Evolutionary conservation across 2,113 vertebrate genomes (phyloP), one percentile per base, ranked within the genome.

Genomic region (Gadus chalcogrammus): DNA sequence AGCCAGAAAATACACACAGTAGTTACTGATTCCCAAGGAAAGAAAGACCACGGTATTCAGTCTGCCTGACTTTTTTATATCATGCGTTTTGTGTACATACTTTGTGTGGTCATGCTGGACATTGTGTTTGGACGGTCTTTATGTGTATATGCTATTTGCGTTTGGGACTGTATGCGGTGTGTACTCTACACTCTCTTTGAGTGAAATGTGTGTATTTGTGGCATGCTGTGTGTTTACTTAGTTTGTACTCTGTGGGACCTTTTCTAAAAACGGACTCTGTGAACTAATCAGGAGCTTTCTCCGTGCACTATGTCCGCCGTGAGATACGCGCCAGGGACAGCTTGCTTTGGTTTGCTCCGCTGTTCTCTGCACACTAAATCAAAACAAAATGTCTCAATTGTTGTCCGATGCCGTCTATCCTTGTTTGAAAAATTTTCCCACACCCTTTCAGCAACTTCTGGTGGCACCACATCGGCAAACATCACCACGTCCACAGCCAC

Each of bases 321-420:
- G 42, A 48, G 42, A 12, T 48, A 5, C 48, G 69, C 1, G 75
- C 56, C 42, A 12, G 42, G 3, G n/a, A 1, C 35, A 48, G 16
- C 27, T 64, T 48, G 35, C 16, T 65, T 42, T 20, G 9, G n/a
- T 65, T 64, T 62, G 4, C 12, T 65, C 22, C 20, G 31, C 28
- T 20, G 31, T 13, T 42, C n/a, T n/a, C 28, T 1, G 16, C 6
- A n/a, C 31, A 9, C 35, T n/a, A 35, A 65, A 20, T 42, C 35
- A 48, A 31, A 65, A 20, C 62, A 35, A 8, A 65, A 65, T 48
- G 35, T 65, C 17, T 65, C 48, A 65, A 65, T 65, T n/a, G 11
- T n/a, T 42, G 3, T 35, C 8, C 38, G 62, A 15, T 35, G 62
- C 15, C 59, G 1, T 22, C 15, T 28, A 64, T 64, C 31, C 62